Conservation (phyloP, 2,888 invertebrate species). For the Therioaphis trifolii region DNA sequence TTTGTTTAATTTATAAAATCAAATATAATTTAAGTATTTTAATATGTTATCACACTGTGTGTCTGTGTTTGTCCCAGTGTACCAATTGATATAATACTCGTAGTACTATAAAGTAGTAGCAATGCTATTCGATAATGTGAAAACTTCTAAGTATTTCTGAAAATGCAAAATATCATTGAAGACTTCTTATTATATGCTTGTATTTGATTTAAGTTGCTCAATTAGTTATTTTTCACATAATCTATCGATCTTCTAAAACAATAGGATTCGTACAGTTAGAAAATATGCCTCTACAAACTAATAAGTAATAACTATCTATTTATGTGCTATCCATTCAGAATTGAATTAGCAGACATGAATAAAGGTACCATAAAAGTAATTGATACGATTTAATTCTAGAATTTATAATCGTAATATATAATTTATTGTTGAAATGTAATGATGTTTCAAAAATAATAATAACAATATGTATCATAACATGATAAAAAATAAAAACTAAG, state of each 20-base stretch:
- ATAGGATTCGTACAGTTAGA: not conserved
- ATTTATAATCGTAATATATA: not conserved
- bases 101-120: too few species aligned
- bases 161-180: too few species aligned
- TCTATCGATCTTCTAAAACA: constrained; percentile 5
- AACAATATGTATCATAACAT: too few species aligned
- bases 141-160: too few species aligned
- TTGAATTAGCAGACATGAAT: not conserved
- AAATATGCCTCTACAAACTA: not conserved
- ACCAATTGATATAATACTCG: too few species aligned
- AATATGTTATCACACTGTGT: too few species aligned
- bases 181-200: not conserved
- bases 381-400: not conserved
- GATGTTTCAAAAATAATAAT: not conserved
- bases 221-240: not conserved
- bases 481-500: not conserved
- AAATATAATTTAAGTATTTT: too few species aligned
- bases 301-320: not conserved
- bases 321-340: not conserved
- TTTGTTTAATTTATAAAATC: too few species aligned
- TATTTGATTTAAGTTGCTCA: not conserved
- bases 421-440: not conserved
- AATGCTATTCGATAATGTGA: too few species aligned
- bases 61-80: too few species aligned
- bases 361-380: not conserved